Base-by-base conservation (phyloP, 2,888 invertebrate genomes). In the Mimumesa dahlbomi region DNA sequence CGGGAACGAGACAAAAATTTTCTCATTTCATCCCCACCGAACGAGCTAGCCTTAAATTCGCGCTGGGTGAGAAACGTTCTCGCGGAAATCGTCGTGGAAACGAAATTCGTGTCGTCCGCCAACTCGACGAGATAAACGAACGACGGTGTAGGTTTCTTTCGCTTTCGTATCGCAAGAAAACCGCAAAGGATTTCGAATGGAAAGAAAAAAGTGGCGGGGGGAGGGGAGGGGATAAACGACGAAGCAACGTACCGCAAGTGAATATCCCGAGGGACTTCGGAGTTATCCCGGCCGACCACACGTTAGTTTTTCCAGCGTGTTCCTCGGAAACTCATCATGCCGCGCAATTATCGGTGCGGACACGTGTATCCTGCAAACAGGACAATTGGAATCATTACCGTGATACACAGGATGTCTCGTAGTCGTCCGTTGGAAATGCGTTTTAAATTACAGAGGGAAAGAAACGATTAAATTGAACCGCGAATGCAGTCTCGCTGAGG, bases 241-340 rank as follows among this genome's bases (percentile, higher is more conserved):
- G 50, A 14, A 40, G 21, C 9, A 45, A 13, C 19, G 22, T 11
- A 14, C n/a, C 25, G 2, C 19, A n/a, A 61, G 53, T 14, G 38
- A 45, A 53, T 38, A 45, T 40, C 61, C 38, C 38, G 2, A n/a
- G 19, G 5, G 45, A 42, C 29, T 38, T 29, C 21, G 22, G 2
- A 13, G 38, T 25, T 18, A 22, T 31, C 42, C 25, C 13, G 2
- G 34, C 21, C 18, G 18, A 31, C 36, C 57, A 36, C 29, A 22
- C 64, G 36, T 45, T 14, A 21, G 45, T 58, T 50, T 52, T 46
- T 38, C 58, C 52, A 9, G 18, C 25, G 19, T 29, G 40, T 22
- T 50, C 9, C 40, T 18, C 16, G 58, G 50, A 31, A 58, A 58
- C 64, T 58, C 45, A 50, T 52, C 58, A 18, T 14, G 1, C 43